A percentile compares a stretch with the other conserved stretches of the same genome.
Conservation (phyloP, 2,797 vertebrate genomes). For the Mastacembelus armatus region DNA sequence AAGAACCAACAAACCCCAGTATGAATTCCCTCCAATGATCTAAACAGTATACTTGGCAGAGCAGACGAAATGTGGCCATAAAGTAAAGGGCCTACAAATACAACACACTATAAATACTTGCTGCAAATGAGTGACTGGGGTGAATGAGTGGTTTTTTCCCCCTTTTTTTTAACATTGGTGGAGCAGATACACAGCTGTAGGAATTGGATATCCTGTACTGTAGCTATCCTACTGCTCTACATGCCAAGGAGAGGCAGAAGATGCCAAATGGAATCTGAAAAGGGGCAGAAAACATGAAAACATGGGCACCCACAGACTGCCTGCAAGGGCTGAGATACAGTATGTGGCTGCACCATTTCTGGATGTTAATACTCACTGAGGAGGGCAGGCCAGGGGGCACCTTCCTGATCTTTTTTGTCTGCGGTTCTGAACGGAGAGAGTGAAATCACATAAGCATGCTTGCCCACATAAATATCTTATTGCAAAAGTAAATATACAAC, state of each 20-base stretch:
- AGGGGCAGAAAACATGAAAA: slow-evolving; percentile 49
- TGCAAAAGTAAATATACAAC: slow-evolving; percentile 24
- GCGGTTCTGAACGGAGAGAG: slow-evolving; percentile 82
- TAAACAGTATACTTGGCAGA: slow-evolving; percentile 63
- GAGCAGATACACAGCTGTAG: slow-evolving; percentile 70
- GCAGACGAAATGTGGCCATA: slow-evolving; percentile 69
- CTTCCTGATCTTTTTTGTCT: slow-evolving; percentile 97
- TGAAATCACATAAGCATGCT: slow-evolving; percentile 31
- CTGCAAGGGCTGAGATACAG: slow-evolving; percentile 19
- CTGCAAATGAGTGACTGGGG: slow-evolving; percentile 71
- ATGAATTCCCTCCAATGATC: slow-evolving; percentile 69
- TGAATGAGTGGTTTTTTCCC: slow-evolving; percentile 47
- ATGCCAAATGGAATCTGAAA: slow-evolving; percentile 56
- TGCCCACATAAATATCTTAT: slow-evolving; percentile 9
- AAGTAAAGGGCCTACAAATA: slow-evolving; percentile 76
- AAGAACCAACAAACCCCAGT: slow-evolving; percentile 67
- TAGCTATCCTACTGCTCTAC: slow-evolving; percentile 42
- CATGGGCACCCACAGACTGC: slow-evolving; percentile 34
- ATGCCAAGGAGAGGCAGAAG: slow-evolving; percentile 47
- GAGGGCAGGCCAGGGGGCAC: slow-evolving; percentile 97
- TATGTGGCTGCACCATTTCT: slow-evolving; percentile 34
- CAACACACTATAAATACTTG: slow-evolving; percentile 79
- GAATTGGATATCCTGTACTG: slow-evolving; percentile 60
- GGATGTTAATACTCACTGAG: slow-evolving; percentile 86
- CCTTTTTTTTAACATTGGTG: slow-evolving; percentile 36